phyloP scores from a whole-genome alignment of 2,797 vertebrate genomes.

The Cottoperca gobio region DNA sequence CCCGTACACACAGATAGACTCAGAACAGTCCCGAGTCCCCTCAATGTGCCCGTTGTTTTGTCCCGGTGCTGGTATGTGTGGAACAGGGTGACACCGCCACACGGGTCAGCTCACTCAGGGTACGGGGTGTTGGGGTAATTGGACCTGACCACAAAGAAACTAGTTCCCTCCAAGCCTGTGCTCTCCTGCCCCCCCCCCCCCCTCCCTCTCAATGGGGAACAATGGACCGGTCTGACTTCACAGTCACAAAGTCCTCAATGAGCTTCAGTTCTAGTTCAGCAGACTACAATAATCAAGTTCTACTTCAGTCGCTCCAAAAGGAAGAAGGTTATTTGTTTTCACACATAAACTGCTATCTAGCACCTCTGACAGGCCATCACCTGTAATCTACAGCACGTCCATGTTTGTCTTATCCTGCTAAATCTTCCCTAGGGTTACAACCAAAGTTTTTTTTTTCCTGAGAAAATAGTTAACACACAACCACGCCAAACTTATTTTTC shows the following conservation, averaged over 20 bases:
- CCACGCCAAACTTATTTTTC: background rate
- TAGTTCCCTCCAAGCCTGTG: conserved; percentile 35
- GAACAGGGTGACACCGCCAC: conserved; percentile 68
- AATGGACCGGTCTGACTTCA: conserved; percentile 60
- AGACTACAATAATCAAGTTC: conserved; percentile 21
- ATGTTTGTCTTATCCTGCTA: background rate
- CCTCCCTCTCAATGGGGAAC: conserved; percentile 29
- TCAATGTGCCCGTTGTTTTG: conserved; percentile 80
- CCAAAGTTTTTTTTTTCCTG: conserved; percentile 17
- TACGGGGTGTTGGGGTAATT: conserved; percentile 66
- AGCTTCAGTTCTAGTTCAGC: conserved; percentile 38
- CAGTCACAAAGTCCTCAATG: conserved; percentile 45
- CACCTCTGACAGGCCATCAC: background rate
- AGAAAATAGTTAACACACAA: conserved; percentile 11
- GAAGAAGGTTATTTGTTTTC: conserved; percentile 1
- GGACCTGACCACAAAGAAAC: conserved; percentile 67
- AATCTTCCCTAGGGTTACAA: conserved; percentile 1
- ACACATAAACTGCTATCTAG: background rate
- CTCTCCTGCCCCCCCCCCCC: conserved; percentile 6
- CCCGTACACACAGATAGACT: conserved; percentile 41
- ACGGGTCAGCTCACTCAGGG: conserved; percentile 68
- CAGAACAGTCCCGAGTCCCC: conserved; percentile 21
- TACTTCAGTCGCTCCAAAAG: conserved; percentile 12
- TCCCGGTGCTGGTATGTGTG: conserved; percentile 69
- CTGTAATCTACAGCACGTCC: background rate